Percentiles rank a stretch among this genome's conserved stretches.
These are phyloP conservation scores for Girardinichthys multiradiatus DNA, from an alignment of 2,113 vertebrate genomes.

Conservation along the genomic window DNA sequence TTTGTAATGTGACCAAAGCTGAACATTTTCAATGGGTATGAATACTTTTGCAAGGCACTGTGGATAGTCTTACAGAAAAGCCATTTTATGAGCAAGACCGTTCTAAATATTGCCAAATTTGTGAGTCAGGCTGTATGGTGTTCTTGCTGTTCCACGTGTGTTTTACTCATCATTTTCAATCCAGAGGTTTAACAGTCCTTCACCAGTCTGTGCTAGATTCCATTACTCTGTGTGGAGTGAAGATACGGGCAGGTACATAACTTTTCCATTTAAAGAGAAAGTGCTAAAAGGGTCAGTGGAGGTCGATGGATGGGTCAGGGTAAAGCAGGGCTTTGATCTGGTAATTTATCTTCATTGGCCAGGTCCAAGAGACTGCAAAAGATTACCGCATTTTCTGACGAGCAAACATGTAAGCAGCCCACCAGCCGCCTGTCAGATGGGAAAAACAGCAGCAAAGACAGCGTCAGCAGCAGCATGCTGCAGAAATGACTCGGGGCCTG, in stretches of 20 bases:
- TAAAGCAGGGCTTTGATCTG: conserved; percentile 27
- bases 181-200: conserved; percentile 53
- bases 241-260: conserved; percentile 50
- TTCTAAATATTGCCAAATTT: conserved; percentile 33
- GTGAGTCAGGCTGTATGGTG: conserved; percentile 37
- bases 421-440: conserved; percentile 34
- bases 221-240: conserved; percentile 39
- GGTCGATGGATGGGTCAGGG: conserved; percentile 42
- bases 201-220: conserved; percentile 52
- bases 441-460: conserved; percentile 20
- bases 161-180: conserved; percentile 63
- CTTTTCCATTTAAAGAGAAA: conserved; percentile 59
- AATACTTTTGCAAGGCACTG: neutral
- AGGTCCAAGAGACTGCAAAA: conserved; percentile 24
- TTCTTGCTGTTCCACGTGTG: conserved; percentile 56
- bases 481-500: conserved; percentile 20
- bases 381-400: conserved; percentile 25
- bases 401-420: conserved; percentile 40
- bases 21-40: neutral
- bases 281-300: conserved; percentile 39
- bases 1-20: neutral
- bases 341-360: conserved; percentile 51
- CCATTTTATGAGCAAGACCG: conserved; percentile 2
- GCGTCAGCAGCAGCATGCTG: conserved; percentile 6
- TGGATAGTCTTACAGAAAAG: neutral